Evolutionary conservation across 2,113 vertebrate genomes (phyloP).

Genomic region (Grammomys surdaster): DNA sequence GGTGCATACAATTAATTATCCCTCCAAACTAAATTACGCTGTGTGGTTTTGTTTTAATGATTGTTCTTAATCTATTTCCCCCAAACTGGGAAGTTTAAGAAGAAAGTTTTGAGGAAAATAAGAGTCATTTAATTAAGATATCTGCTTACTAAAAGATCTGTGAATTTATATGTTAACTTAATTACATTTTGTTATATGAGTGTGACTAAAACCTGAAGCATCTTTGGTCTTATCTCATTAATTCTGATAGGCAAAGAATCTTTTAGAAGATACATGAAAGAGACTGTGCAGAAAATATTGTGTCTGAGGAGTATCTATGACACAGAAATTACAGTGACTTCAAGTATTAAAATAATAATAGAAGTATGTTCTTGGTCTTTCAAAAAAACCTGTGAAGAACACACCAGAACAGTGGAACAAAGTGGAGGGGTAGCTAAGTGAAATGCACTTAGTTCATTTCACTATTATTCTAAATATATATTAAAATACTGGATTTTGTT

Average conservation of each 20-base stretch:
- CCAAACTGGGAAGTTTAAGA: not conserved
- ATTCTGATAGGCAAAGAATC: not conserved
- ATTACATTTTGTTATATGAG: not conserved
- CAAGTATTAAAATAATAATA: not conserved
- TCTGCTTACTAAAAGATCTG: not conserved
- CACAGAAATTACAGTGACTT: not conserved
- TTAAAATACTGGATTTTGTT: not conserved
- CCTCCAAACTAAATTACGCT: conserved; percentile 49
- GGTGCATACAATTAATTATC: conserved; percentile 60
- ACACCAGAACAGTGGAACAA: not conserved
- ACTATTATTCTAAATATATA: not conserved
- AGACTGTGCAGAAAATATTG: not conserved
- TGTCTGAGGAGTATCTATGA: not conserved
- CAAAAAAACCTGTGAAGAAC: not conserved
- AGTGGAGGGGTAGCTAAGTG: not conserved
- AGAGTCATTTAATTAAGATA: conserved; percentile 1
- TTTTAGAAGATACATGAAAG: not conserved
- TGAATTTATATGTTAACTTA: not conserved
- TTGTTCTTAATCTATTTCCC: conserved; percentile 46
- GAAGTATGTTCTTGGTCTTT: not conserved
- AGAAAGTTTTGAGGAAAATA: conserved; percentile 23
- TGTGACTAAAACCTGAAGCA: not conserved
- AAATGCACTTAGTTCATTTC: not conserved
- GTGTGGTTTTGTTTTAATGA: conserved; percentile 44
- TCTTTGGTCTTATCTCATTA: not conserved